A percentile compares a stretch with the other conserved stretches of the same genome.
These are phyloP conservation scores for Isaurus tuberculatus DNA, from an alignment of 92 coral and sea anemone species.

Conservation along the genomic window DNA sequence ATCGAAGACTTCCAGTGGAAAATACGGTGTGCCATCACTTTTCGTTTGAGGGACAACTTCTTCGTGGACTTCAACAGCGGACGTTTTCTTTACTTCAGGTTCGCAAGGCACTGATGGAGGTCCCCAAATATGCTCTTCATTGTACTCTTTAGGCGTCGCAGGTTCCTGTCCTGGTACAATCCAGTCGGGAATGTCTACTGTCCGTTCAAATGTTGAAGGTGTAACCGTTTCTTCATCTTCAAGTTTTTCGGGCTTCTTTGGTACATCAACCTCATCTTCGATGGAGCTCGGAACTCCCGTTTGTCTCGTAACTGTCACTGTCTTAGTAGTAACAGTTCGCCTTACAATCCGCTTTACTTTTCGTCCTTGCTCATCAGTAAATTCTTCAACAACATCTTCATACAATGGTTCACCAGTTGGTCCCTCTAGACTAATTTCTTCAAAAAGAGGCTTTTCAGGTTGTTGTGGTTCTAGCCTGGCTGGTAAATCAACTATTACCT, in stretches of 20 bases:
- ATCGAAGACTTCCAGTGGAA: constrained; percentile 44
- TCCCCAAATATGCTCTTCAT: constrained; percentile 31
- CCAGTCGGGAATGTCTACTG: constrained; percentile 53
- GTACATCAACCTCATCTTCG: constrained; percentile 1
- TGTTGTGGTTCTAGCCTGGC: neutral
- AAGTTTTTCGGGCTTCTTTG: neutral
- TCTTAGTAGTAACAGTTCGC: constrained; percentile 51
- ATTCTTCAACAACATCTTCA: constrained; percentile 65
- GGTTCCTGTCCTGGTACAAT: constrained; percentile 32
- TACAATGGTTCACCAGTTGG: constrained; percentile 7
- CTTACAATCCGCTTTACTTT: constrained; percentile 24
- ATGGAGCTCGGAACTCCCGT: constrained; percentile 4
- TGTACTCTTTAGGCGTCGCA: constrained; percentile 24
- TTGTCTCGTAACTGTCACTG: neutral
- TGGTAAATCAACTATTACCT: too few species aligned
- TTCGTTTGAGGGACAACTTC: constrained; percentile 19
- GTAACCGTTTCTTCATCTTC: constrained; percentile 31
- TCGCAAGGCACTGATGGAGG: neutral
- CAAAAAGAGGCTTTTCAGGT: neutral
- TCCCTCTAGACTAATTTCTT: neutral
- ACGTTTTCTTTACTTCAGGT: constrained; percentile 10
- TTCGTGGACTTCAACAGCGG: constrained; percentile 26
- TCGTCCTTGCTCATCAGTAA: constrained; percentile 69
- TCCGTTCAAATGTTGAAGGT: neutral
- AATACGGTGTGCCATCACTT: constrained; percentile 24